Percentiles rank a stretch among this genome's conserved stretches.
phyloP scores from a whole-genome alignment of 1,140 invertebrate genomes.

The Dinoponera quadriceps region DNA sequence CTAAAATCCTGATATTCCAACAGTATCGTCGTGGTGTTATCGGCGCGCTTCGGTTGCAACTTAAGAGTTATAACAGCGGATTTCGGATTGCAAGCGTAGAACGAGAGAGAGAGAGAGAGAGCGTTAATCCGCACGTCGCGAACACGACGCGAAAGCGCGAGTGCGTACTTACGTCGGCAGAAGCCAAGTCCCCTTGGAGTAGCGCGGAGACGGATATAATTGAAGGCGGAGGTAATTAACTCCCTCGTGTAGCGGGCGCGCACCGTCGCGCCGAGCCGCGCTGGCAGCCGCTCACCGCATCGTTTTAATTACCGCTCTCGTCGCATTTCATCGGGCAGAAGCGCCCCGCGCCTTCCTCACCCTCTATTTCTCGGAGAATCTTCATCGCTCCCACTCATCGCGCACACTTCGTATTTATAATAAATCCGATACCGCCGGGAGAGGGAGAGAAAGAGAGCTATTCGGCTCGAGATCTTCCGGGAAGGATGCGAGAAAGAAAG shows the following conservation, averaged over 20 bases:
- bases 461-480: slow-evolving; percentile 29
- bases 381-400: slow-evolving; percentile 38
- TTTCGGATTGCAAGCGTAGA: slow-evolving; percentile 24
- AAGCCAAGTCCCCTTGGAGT: slow-evolving; percentile 81
- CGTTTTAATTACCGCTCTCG: slow-evolving; percentile 84
- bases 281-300: slow-evolving; percentile 75
- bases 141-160: slow-evolving; percentile 66
- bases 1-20: neutral
- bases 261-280: slow-evolving; percentile 24
- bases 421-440: slow-evolving; percentile 75
- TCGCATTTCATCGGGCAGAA: slow-evolving; percentile 83
- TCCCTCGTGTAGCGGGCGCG: slow-evolving; percentile 74
- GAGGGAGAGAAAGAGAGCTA: slow-evolving; percentile 33
- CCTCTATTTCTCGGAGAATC: slow-evolving; percentile 41
- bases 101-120: no score
- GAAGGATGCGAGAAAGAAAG: neutral
- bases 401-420: slow-evolving; percentile 76
- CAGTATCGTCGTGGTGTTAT: slow-evolving; percentile 2
- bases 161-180: slow-evolving; percentile 74
- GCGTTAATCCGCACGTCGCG: slow-evolving; percentile 28
- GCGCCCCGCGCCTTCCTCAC: slow-evolving; percentile 43
- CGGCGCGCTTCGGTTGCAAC: neutral
- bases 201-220: slow-evolving; percentile 82
- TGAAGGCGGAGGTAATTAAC: slow-evolving; percentile 84
- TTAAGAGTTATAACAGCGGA: slow-evolving; percentile 23